A percentile compares a stretch with the other conserved stretches of the same genome.
phyloP scores from a whole-genome alignment of 2,113 vertebrate genomes.

The Carlito syrichta region DNA sequence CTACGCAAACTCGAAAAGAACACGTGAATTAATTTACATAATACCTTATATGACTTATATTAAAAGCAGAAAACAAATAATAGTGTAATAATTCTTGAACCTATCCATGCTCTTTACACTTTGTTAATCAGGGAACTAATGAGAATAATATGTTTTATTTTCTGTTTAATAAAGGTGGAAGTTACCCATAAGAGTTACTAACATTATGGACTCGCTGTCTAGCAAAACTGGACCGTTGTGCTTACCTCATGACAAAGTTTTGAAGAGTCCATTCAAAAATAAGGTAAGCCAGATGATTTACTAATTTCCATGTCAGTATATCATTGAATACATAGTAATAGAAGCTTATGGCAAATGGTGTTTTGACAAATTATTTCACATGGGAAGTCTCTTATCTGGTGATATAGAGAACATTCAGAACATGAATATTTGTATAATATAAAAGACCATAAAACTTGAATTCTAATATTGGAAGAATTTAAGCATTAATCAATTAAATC shows the following conservation, averaged over 20 bases:
- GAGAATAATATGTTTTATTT: neutral
- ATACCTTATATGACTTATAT: neutral
- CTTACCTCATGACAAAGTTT: neutral
- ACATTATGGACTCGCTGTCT: neutral
- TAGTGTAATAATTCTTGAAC: neutral
- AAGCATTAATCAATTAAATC: neutral
- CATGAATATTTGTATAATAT: neutral
- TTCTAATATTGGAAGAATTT: neutral
- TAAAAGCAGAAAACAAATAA: slow-evolving; percentile 28
- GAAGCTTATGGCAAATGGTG: neutral
- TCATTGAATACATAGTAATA: neutral
- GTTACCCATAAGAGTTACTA: neutral
- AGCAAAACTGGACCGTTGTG: neutral
- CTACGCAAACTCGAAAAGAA: neutral
- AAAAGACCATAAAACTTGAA: neutral
- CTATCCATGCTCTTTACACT: neutral
- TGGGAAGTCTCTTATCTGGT: neutral
- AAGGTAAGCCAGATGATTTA: neutral
- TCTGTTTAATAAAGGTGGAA: neutral
- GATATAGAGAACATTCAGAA: neutral
- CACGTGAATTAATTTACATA: neutral
- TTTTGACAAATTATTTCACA: slow-evolving; percentile 29
- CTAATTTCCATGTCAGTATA: neutral
- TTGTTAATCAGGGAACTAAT: neutral
- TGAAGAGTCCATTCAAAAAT: slow-evolving; percentile 12